These are phyloP conservation scores for Myxocyprinus asiaticus DNA, from an alignment of 2,113 vertebrate species.

Conservation along the genomic window DNA sequence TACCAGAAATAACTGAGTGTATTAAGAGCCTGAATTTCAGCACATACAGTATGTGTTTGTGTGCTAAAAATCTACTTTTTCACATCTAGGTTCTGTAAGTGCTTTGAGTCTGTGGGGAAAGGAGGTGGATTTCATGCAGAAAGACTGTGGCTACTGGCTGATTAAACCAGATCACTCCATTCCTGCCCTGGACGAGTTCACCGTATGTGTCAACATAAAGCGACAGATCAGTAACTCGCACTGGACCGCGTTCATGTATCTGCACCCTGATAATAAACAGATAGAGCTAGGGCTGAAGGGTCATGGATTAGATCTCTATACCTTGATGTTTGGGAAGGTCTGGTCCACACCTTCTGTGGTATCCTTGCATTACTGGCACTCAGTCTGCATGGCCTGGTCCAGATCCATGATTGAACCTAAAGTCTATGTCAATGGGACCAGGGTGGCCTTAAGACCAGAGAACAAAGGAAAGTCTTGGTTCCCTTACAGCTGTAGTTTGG, in stretches of 20 bases:
- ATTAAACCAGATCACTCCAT: constrained; percentile 62
- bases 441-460: background rate
- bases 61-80: background rate
- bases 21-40: background rate
- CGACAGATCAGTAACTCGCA: constrained; percentile 46
- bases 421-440: constrained; percentile 71
- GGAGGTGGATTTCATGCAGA: constrained; percentile 67
- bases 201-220: constrained; percentile 75
- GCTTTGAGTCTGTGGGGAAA: constrained; percentile 73
- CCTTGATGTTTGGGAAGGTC: constrained; percentile 74
- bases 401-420: constrained; percentile 53
- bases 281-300: constrained; percentile 75
- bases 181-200: constrained; percentile 75
- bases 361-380: constrained; percentile 69
- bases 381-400: constrained; percentile 79
- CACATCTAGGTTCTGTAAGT: constrained; percentile 33
- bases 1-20: background rate
- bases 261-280: constrained; percentile 39
- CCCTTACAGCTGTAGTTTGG: constrained; percentile 46
- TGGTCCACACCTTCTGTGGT: constrained; percentile 58
- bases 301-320: constrained; percentile 52
- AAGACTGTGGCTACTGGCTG: constrained; percentile 59
- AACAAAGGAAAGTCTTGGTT: background rate
- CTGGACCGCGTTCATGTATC: constrained; percentile 83
- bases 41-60: background rate